Conservation (phyloP, 2,888 invertebrate genomes). For the Osedax fenrisi region DNA sequence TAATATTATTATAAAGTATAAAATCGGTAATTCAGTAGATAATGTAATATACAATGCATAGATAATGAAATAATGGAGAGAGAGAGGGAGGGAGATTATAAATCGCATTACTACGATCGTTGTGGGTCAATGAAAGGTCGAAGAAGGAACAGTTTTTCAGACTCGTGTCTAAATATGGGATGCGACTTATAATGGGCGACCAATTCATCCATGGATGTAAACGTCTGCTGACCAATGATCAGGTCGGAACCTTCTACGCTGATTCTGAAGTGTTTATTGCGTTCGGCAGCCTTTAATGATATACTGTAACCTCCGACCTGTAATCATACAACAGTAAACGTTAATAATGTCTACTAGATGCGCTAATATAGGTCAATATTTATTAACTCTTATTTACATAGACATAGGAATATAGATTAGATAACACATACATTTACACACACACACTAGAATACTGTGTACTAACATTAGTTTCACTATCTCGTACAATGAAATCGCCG, state of each 20-base stretch:
- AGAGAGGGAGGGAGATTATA: no score
- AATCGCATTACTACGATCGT: not conserved
- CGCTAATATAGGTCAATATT: no score
- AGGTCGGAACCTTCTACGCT: slow-evolving; percentile 66
- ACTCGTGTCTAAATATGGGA: slow-evolving; percentile 81
- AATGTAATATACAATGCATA: no score
- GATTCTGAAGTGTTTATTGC: slow-evolving; percentile 98
- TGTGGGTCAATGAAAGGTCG: slow-evolving; percentile 60
- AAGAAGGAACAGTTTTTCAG: slow-evolving; percentile 86
- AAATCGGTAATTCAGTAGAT: no score
- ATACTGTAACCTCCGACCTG: slow-evolving; percentile 97
- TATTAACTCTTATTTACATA: no score
- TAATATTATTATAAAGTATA: no score
- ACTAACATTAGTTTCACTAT: slow-evolving; percentile 96
- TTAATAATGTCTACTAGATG: no score
- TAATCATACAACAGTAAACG: no score
- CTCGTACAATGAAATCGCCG: slow-evolving; percentile 94
- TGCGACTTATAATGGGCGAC: slow-evolving; percentile 97
- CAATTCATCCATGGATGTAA: slow-evolving; percentile 83
- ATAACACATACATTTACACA: no score
- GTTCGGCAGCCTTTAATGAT: slow-evolving; percentile 86
- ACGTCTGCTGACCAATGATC: slow-evolving; percentile 94
- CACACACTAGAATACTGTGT: no score
- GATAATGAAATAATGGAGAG: no score
- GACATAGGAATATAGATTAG: no score